phyloP scores from a whole-genome alignment of 2,113 vertebrate species.

The Pollimyrus isidori region DNA sequence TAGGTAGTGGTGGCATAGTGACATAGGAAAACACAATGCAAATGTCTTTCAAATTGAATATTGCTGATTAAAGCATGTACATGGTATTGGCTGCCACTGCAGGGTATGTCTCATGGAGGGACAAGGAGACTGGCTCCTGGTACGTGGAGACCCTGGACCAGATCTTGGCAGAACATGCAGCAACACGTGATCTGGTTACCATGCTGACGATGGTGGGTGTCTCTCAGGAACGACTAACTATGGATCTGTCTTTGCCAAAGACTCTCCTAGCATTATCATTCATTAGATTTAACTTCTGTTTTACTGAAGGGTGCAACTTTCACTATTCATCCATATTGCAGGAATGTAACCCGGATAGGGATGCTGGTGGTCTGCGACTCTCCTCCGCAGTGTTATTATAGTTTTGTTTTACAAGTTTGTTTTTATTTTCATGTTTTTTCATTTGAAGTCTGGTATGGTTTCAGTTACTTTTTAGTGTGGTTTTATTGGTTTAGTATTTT shows the following conservation, averaged over 20 bases:
- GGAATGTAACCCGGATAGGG: background rate
- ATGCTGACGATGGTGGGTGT: constrained; percentile 74
- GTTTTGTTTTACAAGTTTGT: background rate
- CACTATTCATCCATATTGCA: background rate
- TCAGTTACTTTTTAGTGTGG: background rate
- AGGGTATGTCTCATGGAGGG: constrained; percentile 93
- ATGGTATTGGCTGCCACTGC: background rate
- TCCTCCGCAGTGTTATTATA: background rate
- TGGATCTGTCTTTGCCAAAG: background rate
- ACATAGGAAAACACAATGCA: background rate
- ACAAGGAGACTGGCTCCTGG: constrained; percentile 70
- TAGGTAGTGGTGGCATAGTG: background rate
- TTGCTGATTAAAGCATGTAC: background rate
- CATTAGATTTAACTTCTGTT: background rate
- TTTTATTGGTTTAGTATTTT: background rate
- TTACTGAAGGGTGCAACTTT: background rate
- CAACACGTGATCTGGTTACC: constrained; percentile 59
- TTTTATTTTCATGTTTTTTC: background rate
- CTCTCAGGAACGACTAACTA: background rate
- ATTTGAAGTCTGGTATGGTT: background rate
- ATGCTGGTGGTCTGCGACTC: background rate
- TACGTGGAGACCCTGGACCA: constrained; percentile 75
- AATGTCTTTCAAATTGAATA: background rate
- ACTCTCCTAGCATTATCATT: background rate
- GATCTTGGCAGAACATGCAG: constrained; percentile 60